Base-by-base conservation (phyloP, 2,888 invertebrate species). In the Cordylochernes scorpioides region DNA sequence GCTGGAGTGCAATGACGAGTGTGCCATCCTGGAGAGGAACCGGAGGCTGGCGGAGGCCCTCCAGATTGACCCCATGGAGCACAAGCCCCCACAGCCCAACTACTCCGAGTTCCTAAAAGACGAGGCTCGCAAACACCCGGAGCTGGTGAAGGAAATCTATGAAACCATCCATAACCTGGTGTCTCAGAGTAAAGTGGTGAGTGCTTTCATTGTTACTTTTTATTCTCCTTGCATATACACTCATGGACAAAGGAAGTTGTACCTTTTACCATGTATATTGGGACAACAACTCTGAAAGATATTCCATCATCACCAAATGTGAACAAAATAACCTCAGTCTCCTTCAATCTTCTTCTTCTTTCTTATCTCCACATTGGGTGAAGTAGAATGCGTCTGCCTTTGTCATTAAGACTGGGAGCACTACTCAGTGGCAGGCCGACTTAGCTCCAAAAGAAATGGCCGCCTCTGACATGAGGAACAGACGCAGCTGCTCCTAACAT, bases 1-100 rank as follows among this genome's bases (percentile, higher is more conserved):
- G 3, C 53, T 91, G 47, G 80, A 86, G 41, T 94, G 94, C 57
- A 80, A 73, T 49, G 78, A 82, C 40, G 82, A 84, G 45, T 94
- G 94, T 53, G 68, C 71, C 31, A 54, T 72, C 18, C 60, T 75
- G 29, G 84, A 86, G 43, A 67, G 91, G 33, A 86, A 88, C 49
- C 65, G 77, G 2, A 67, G 75, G 28, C 50, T 91, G 38, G 86
- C 86, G 7, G 65, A 82, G 30, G 91, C 84, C 3, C 60, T 94
- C 22, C 82, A 86, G 57, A 77, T 91, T 40, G 70, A 73, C 31
- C 82, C 82, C 59, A 78, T 86, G 1, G 84, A 86, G 54, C 45
- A 50, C 10, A 54, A 54, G 27, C 46, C 55, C 6, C 67, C 72
- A 18, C 67, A 70, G 42, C 78, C 84, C 17, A 64, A 69, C 37